Percentiles rank a stretch among this genome's conserved stretches.
Conservation (phyloP, 2,797 vertebrate genomes). For the Gobionotothen gibberifrons region DNA sequence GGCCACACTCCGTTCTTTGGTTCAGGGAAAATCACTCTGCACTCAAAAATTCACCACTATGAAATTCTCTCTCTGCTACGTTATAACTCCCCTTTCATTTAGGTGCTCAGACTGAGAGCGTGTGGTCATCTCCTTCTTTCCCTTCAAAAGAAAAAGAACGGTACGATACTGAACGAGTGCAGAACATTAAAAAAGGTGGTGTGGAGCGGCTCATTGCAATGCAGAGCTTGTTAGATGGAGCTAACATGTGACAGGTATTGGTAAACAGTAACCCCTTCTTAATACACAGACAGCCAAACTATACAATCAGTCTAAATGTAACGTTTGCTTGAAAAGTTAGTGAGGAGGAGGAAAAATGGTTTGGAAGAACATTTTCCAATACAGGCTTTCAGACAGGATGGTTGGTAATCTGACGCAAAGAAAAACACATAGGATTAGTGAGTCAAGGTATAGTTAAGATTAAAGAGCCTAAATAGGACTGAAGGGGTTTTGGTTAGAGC, state of each 20-base stretch:
- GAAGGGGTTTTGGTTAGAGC: not conserved
- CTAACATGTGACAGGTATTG: not conserved
- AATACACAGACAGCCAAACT: conserved; percentile 18
- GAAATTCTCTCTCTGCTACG: conserved; percentile 17
- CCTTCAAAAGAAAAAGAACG: conserved; percentile 9
- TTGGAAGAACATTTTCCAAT: not conserved
- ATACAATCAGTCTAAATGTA: not conserved
- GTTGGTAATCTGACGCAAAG: conserved; percentile 2
- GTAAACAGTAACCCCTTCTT: not conserved
- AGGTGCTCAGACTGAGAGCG: conserved; percentile 29
- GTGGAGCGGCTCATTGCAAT: conserved; percentile 15
- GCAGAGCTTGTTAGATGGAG: not conserved
- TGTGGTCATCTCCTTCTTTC: not conserved
- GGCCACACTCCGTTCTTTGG: conserved; percentile 5
- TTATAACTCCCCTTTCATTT: conserved; percentile 34
- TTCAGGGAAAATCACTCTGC: conserved; percentile 32
- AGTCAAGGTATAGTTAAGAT: not conserved
- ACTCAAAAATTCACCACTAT: conserved; percentile 32
- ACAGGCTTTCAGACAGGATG: not conserved
- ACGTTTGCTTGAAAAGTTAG: conserved; percentile 17
- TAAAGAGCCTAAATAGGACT: not conserved
- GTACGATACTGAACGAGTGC: conserved; percentile 18
- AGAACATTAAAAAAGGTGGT: conserved; percentile 19
- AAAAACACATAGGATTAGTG: not conserved
- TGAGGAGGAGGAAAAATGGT: conserved; percentile 1